phyloP scores from a whole-genome alignment of 2,888 invertebrate species.

The Drosophila mimetica region DNA sequence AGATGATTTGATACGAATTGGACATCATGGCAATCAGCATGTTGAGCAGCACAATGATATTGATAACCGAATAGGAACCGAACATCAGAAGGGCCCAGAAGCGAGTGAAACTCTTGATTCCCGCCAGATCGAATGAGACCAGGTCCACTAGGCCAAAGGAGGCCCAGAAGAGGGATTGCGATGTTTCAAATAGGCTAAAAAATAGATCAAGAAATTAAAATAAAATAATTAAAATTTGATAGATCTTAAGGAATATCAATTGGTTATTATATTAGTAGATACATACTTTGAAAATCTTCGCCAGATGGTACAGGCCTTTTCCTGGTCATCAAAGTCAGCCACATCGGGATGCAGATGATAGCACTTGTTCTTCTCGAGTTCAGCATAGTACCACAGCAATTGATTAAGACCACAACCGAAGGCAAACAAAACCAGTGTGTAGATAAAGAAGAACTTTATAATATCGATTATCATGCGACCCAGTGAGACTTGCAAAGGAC shows the following conservation, averaged over 20 bases:
- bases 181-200: slow-evolving; percentile 96
- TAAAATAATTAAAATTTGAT: neutral
- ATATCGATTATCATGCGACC: slow-evolving; percentile 98
- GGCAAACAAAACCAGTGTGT: slow-evolving; percentile 95
- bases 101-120: slow-evolving; percentile 97
- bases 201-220: neutral
- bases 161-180: slow-evolving; percentile 99
- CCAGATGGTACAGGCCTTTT: slow-evolving; percentile 94
- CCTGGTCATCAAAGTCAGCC: slow-evolving; percentile 93
- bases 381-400: slow-evolving; percentile 96
- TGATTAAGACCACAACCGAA: slow-evolving; percentile 98
- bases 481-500: slow-evolving; percentile 95
- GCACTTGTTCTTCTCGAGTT: slow-evolving; percentile 93
- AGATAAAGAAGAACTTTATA: slow-evolving; percentile 97
- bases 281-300: slow-evolving; percentile 92
- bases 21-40: slow-evolving; percentile 99
- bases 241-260: too few species aligned
- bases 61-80: slow-evolving; percentile 98
- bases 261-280: too few species aligned
- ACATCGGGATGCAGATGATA: slow-evolving; percentile 89
- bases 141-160: slow-evolving; percentile 98
- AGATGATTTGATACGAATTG: slow-evolving; percentile 98
- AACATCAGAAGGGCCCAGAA: slow-evolving; percentile 99
- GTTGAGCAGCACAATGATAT: slow-evolving; percentile 97
- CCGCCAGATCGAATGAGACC: slow-evolving; percentile 96